Conservation (phyloP, 2,113 vertebrate genomes). For the Channa argus region DNA sequence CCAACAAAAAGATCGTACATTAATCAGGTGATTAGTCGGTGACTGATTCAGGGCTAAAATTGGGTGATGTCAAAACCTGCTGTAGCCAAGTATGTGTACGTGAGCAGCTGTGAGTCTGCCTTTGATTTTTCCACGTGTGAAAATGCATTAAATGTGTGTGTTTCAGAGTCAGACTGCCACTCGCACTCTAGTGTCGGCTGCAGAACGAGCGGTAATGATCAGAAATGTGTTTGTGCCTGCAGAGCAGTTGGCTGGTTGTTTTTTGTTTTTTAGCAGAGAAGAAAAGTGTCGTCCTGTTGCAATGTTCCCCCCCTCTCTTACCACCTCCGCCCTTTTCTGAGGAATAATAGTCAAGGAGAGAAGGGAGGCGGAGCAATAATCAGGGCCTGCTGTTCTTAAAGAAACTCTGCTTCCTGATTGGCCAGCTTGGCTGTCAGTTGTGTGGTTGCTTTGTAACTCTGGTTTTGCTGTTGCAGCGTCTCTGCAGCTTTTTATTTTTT, state of each 20-base stretch:
- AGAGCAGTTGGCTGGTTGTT: background rate
- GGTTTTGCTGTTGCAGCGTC: background rate
- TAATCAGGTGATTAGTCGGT: too few relatives aligned
- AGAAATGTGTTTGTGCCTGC: background rate
- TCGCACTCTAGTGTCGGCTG: constrained; percentile 50
- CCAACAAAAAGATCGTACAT: too few relatives aligned
- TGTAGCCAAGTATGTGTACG: too few relatives aligned
- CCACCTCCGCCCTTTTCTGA: too few relatives aligned
- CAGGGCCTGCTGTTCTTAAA: constrained; percentile 5
- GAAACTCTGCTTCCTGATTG: constrained; percentile 11
- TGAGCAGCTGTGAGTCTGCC: too few relatives aligned
- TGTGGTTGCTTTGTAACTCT: background rate
- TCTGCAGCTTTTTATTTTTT: background rate
- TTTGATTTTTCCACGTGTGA: background rate
- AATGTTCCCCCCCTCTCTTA: background rate
- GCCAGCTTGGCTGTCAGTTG: background rate
- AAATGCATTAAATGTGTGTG: constrained; percentile 19
- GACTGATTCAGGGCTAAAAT: too few relatives aligned
- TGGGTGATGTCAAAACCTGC: too few relatives aligned
- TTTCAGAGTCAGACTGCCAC: constrained; percentile 70
- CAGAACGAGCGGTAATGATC: constrained; percentile 41
- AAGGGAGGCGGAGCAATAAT: background rate
- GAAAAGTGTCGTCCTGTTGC: background rate
- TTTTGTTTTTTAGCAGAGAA: background rate
- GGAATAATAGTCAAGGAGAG: background rate